Percentiles rank a stretch among this genome's conserved stretches.
phyloP scores from a whole-genome alignment of 2,888 invertebrate species.

The Empis stercorea region DNA sequence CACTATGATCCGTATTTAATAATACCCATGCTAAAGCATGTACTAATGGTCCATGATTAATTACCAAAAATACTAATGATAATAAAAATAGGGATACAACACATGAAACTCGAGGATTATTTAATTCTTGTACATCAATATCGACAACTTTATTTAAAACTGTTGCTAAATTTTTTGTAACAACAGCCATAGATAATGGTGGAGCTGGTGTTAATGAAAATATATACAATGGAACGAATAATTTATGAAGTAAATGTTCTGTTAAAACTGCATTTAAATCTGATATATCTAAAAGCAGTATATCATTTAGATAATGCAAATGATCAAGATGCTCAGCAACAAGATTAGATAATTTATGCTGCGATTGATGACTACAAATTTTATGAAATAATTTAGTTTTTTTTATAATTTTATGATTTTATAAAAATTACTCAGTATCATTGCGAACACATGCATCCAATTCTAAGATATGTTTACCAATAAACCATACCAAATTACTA shows the following conservation, averaged over 20 bases:
- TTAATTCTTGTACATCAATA: slow-evolving; percentile 43
- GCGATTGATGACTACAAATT: slow-evolving; percentile 70
- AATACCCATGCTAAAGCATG: slow-evolving; percentile 83
- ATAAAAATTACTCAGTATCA: slow-evolving; percentile 73
- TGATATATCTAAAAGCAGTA: slow-evolving; percentile 80
- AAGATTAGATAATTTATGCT: slow-evolving; percentile 79
- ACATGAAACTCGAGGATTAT: slow-evolving; percentile 67
- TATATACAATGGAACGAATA: slow-evolving; percentile 87
- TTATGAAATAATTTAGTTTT: slow-evolving; percentile 6
- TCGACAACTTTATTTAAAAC: slow-evolving; percentile 46
- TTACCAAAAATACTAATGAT: slow-evolving; percentile 90
- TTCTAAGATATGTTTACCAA: slow-evolving; percentile 94
- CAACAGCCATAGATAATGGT: slow-evolving; percentile 42
- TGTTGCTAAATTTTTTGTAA: slow-evolving; percentile 50
- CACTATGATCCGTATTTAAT: slow-evolving; percentile 64
- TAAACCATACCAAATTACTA: slow-evolving; percentile 97
- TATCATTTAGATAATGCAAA: slow-evolving; percentile 93
- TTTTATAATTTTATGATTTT: not conserved
- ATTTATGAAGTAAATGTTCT: slow-evolving; percentile 84
- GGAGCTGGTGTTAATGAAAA: slow-evolving; percentile 62
- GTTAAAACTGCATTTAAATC: slow-evolving; percentile 88
- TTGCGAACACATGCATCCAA: slow-evolving; percentile 88
- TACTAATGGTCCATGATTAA: slow-evolving; percentile 82
- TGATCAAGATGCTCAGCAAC: slow-evolving; percentile 97
- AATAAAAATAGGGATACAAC: slow-evolving; percentile 83